Percentiles rank a stretch among this genome's conserved stretches.
phyloP scores from a whole-genome alignment of 2,797 vertebrate genomes.

The Leontopithecus rosalia region DNA sequence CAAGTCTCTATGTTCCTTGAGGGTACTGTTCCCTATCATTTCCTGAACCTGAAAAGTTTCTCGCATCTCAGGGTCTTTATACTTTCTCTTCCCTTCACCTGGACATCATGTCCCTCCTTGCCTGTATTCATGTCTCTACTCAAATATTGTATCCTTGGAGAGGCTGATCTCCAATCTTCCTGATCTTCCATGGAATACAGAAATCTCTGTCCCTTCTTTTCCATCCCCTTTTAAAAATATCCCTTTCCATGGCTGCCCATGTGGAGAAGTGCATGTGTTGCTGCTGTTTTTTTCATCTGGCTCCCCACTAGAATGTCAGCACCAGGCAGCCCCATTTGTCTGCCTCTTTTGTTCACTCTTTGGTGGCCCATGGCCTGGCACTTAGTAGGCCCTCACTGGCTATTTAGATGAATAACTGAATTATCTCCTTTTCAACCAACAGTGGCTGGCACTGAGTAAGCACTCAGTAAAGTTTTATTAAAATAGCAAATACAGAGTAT shows the following conservation, averaged over 20 bases:
- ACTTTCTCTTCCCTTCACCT: neutral
- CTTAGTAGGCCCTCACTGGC: slow-evolving; percentile 4
- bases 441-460: neutral
- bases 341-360: neutral
- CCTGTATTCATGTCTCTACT: neutral
- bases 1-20: neutral
- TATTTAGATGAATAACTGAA: neutral
- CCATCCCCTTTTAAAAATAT: neutral
- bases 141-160: neutral
- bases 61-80: neutral
- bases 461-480: neutral
- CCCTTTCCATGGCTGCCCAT: neutral
- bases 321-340: neutral
- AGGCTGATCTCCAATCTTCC: neutral
- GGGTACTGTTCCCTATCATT: neutral
- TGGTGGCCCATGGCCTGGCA: neutral
- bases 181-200: neutral
- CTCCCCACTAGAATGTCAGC: neutral
- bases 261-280: neutral
- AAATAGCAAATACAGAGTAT: neutral
- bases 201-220: neutral
- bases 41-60: neutral
- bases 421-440: neutral
- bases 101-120: neutral
- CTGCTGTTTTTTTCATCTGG: no score